Evolutionary conservation across 1,140 invertebrate species (phyloP), one percentile per base, ranked within the genome.

Genomic region (Maniola jurtina): DNA sequence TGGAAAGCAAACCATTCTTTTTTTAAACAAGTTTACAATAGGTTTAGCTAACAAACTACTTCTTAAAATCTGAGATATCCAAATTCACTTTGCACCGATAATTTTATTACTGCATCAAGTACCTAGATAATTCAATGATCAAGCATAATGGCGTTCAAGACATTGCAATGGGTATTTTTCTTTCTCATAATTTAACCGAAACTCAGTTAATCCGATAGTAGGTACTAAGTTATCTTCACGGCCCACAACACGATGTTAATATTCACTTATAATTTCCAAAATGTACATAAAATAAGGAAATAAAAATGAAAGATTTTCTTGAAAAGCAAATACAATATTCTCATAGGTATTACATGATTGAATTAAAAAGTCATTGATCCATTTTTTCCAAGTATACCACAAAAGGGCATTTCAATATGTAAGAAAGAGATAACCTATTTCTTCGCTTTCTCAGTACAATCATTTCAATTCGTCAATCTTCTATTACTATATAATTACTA

Each of bases 1-100:
- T 84, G 86, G 81, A 88, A 86, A 83, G 78, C 14, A 80, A 82
- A 76, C 76, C 73, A 71, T 79, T 85, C 75, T 79, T 82, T 84
- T 80, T 82, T 79, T 64, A 73, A 79, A 81, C 71, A 73, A 66
- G 63, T 73, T 59, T 36, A 75, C 66, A 45, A 48, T 58, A 70
- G 61, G 61, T 72, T 61, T 58, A 25, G 58, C 15, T 52, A 42
- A n/a, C 58, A 35, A 15, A 57, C 15, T 62, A 62, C 38, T 11
- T 40, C 15, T 33, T 62, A 35, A 8, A 45, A 59, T 68, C 35
- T 61, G 16, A 55, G 45, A 64, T 59, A 72, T 63, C 58, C 66
- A 62, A 60, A 69, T 55, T 55, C 16, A 54, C 64, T 65, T 66
- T 63, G 55, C 69, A 75, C 66, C 58, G 55, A 73, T 72, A 66